Evolutionary conservation across 2,888 invertebrate genomes (phyloP).

Genomic region (Agrochola lota): DNA sequence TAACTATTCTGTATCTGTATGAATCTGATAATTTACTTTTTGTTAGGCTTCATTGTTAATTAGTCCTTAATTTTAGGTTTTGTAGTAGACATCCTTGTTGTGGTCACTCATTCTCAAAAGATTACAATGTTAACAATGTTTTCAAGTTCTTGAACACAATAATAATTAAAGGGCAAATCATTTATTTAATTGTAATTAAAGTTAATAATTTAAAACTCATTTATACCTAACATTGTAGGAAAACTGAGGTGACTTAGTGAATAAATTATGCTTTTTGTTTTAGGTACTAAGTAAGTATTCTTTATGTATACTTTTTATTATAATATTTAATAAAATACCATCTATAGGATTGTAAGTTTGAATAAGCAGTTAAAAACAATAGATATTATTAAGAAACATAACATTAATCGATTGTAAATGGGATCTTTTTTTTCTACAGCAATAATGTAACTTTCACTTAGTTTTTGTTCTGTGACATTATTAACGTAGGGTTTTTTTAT

Average conservation of each 20-base stretch:
- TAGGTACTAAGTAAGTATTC: neutral
- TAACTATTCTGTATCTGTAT: no score
- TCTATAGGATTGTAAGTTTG: neutral
- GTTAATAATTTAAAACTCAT: slow-evolving; percentile 1
- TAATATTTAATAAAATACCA: neutral
- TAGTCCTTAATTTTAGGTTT: neutral
- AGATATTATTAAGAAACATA: neutral
- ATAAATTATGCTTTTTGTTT: slow-evolving; percentile 9
- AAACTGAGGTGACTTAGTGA: slow-evolving; percentile 18
- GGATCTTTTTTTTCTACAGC: neutral
- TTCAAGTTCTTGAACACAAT: neutral
- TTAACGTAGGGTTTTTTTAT: no score
- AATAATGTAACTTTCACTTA: neutral
- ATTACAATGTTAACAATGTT: slow-evolving; percentile 1
- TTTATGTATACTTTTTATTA: no score
- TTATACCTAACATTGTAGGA: neutral
- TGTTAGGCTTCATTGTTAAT: neutral
- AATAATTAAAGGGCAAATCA: slow-evolving; percentile 10
- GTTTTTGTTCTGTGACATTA: neutral
- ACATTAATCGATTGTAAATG: neutral
- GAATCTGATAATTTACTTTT: no score
- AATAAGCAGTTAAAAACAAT: neutral
- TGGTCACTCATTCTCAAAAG: slow-evolving; percentile 5
- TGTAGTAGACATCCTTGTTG: neutral
- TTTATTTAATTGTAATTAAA: slow-evolving; percentile 3